A percentile compares a stretch with the other conserved stretches of the same genome.
Conservation (phyloP, 2,888 invertebrate genomes). For the Argynnis bischoffii region DNA sequence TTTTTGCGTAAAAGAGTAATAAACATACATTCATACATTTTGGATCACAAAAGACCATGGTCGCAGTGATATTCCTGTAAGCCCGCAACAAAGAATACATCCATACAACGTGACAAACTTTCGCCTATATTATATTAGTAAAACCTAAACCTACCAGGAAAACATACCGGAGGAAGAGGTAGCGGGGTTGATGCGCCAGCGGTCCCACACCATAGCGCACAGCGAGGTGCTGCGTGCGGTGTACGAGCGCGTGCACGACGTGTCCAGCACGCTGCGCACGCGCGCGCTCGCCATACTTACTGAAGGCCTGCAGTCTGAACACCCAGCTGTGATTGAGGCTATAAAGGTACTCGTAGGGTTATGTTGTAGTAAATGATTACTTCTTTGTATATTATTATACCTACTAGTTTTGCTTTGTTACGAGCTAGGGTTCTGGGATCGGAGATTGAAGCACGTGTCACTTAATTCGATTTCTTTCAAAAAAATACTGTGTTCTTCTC, state of each 20-base stretch:
- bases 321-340: conserved; percentile 52
- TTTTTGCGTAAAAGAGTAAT: too few species aligned
- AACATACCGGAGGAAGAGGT: conserved; percentile 56
- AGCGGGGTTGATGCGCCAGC: conserved; percentile 50
- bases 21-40: too few species aligned
- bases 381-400: too few species aligned
- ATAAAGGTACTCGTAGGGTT: conserved; percentile 47
- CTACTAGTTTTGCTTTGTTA: not conserved
- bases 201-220: conserved; percentile 59
- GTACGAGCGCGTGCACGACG: conserved; percentile 79
- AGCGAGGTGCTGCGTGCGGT: conserved; percentile 72
- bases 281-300: conserved; percentile 83
- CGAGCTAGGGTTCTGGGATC: not conserved
- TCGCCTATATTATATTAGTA: not conserved
- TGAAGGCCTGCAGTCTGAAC: conserved; percentile 67
- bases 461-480: too few species aligned
- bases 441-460: too few species aligned
- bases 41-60: too few species aligned
- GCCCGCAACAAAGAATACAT: too few species aligned
- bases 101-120: not conserved
- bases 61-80: too few species aligned
- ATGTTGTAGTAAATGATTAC: too few species aligned
- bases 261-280: conserved; percentile 82
- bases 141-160: conserved; percentile 29
- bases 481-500: too few species aligned